Percentiles rank a stretch among this genome's conserved stretches.
These are phyloP conservation scores for Junonia oenone DNA, from an alignment of 2,888 invertebrate genomes.

Conservation along the genomic window DNA sequence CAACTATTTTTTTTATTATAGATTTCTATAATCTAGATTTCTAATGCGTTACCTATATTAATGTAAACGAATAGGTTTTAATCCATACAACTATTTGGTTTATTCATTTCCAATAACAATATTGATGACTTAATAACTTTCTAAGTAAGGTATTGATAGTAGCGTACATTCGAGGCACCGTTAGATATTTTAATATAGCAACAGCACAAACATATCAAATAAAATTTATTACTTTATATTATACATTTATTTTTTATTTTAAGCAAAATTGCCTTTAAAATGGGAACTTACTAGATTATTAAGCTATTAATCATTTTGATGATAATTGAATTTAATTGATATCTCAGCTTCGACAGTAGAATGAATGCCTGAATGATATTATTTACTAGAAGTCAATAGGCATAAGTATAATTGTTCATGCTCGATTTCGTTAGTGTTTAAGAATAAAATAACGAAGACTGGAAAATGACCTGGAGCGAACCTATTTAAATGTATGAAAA, in stretches of 20 bases:
- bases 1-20: too few relatives aligned
- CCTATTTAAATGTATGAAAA: conserved; percentile 23
- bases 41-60: too few relatives aligned
- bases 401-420: conserved; percentile 13
- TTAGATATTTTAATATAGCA: conserved; percentile 9
- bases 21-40: too few relatives aligned
- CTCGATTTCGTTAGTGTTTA: conserved; percentile 32
- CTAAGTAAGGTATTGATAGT: conserved; percentile 1
- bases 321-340: background rate
- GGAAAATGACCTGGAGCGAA: conserved; percentile 40
- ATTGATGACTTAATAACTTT: background rate
- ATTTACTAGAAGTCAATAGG: background rate
- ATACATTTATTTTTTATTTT: background rate
- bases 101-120: conserved; percentile 12
- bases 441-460: conserved; percentile 55
- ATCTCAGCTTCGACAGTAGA: background rate
- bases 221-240: conserved; percentile 1
- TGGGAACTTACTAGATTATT: background rate
- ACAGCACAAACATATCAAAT: conserved; percentile 17
- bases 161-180: conserved; percentile 7
- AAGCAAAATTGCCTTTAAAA: background rate
- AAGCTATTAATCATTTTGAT: background rate
- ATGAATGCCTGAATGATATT: background rate
- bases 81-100: background rate
- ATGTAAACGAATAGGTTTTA: background rate